phyloP scores from a whole-genome alignment of 2,888 invertebrate genomes.

The Charanyca ferruginea region DNA sequence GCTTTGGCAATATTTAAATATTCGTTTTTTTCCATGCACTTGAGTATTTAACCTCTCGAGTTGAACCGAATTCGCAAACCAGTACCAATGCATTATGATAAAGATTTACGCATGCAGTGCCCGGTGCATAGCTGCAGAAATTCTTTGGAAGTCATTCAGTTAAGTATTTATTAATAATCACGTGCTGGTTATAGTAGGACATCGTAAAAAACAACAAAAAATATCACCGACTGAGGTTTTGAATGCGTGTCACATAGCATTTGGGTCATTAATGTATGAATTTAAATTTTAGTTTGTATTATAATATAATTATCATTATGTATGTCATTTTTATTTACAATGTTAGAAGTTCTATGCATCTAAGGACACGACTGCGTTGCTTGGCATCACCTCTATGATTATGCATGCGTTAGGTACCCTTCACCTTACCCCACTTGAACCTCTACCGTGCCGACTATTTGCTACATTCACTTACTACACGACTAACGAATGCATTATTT shows the following conservation, averaged over 20 bases:
- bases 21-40: constrained; percentile 24
- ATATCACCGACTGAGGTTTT: constrained; percentile 5
- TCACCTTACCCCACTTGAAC: constrained; percentile 46
- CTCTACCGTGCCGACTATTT: constrained; percentile 8
- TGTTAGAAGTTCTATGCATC: not conserved
- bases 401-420: constrained; percentile 36
- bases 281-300: not conserved
- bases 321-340: not conserved
- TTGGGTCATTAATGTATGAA: constrained; percentile 1
- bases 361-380: not conserved
- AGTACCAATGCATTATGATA: constrained; percentile 5
- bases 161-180: constrained; percentile 37
- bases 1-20: constrained; percentile 43
- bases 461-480: constrained; percentile 44
- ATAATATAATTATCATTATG: not conserved
- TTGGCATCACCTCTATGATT: constrained; percentile 14
- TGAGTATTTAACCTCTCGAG: constrained; percentile 3
- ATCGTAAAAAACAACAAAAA: constrained; percentile 24
- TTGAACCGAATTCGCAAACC: constrained; percentile 22
- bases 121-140: constrained; percentile 20
- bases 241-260: constrained; percentile 9
- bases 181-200: constrained; percentile 15
- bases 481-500: constrained; percentile 14
- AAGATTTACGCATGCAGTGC: constrained; percentile 3
- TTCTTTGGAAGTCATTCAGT: constrained; percentile 21